phyloP scores from a whole-genome alignment of 2,797 vertebrate species.

The Protonibea diacanthus region DNA sequence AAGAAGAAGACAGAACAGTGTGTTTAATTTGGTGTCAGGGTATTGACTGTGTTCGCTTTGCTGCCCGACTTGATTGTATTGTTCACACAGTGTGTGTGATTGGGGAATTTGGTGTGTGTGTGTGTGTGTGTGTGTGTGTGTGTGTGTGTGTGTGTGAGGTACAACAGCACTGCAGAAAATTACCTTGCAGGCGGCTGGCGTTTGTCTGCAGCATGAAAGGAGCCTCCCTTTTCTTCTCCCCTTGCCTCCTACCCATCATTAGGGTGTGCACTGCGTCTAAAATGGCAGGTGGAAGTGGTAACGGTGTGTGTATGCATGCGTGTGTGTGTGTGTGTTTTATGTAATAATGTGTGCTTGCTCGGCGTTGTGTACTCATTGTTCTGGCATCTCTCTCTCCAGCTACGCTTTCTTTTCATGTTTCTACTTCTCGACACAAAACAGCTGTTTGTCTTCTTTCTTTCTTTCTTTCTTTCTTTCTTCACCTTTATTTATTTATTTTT shows the following conservation, averaged over 20 bases:
- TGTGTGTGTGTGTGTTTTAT: slow-evolving; percentile 56
- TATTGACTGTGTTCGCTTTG: slow-evolving; percentile 60
- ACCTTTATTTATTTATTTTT: slow-evolving; percentile 19
- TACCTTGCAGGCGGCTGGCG: slow-evolving; percentile 70
- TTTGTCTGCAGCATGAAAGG: slow-evolving; percentile 75
- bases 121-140: slow-evolving; percentile 40
- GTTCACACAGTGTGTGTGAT: slow-evolving; percentile 68
- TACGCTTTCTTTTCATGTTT: slow-evolving; percentile 38
- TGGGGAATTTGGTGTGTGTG: slow-evolving; percentile 66
- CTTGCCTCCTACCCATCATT: slow-evolving; percentile 72
- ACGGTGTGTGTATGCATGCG: slow-evolving; percentile 26
- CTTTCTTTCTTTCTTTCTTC: slow-evolving; percentile 37
- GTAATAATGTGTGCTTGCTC: slow-evolving; percentile 66
- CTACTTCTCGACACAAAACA: slow-evolving; percentile 40
- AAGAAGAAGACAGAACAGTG: slow-evolving; percentile 28
- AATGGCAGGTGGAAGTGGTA: slow-evolving; percentile 74
- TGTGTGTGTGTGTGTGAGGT: slow-evolving; percentile 36
- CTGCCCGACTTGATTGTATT: slow-evolving; percentile 74
- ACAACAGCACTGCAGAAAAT: slow-evolving; percentile 77
- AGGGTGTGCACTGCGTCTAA: slow-evolving; percentile 74
- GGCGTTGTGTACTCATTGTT: slow-evolving; percentile 63
- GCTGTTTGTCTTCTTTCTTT: slow-evolving; percentile 42
- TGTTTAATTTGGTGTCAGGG: slow-evolving; percentile 65
- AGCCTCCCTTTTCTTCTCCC: slow-evolving; percentile 75
- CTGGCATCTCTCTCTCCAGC: slow-evolving; percentile 55